Base-by-base conservation (phyloP, 1,140 invertebrate genomes). In the Thrips palmi region DNA sequence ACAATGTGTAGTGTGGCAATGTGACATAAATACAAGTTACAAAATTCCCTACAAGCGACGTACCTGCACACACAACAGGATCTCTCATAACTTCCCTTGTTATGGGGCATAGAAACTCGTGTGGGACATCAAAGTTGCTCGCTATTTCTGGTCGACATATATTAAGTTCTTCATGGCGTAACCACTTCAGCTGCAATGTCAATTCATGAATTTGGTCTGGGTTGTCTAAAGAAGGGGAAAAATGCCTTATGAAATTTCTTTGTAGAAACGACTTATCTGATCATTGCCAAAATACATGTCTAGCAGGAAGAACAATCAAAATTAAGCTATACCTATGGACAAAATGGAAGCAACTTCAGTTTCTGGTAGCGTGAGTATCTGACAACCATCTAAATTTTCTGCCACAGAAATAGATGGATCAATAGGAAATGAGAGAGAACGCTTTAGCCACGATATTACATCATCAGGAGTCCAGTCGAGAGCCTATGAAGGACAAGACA, bases 41-140 rank as follows among this genome's bases (percentile, higher is more conserved):
- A 6, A 25, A 7, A 28, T 6, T 10, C 6, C 12, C 6, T 8
- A 32, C 12, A 21, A 17, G 18, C 12, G 21, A 36, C 46, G 50
- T 52, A 77, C 73, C 74, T 49, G 67, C 57, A 47, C 74, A 78
- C 20, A 67, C 67, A 4, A 84, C 78, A 11, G 80, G 79, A 51
- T 82, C 73, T 39, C 62, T 64, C 77, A 84, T 82, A 19, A 84
- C 61, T 48, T 82, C 75, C 34, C 78, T 74, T 0, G 79, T 84
- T 15, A 85, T 83, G 8, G 81, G 80, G 58, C 81, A 85, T n/a
- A 78, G 50, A 49, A 72, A 78, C 50, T 83, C 76, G 44, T 73
- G 55, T 4, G 73, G 72, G 20, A 67, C 51, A 25, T 64, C 55
- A 6, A 42, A 29, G 2, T 53, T 49, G 14, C 49, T 52, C n/a